Evolutionary conservation across 2,797 vertebrate genomes (phyloP).

Genomic region (Pterois miles): DNA sequence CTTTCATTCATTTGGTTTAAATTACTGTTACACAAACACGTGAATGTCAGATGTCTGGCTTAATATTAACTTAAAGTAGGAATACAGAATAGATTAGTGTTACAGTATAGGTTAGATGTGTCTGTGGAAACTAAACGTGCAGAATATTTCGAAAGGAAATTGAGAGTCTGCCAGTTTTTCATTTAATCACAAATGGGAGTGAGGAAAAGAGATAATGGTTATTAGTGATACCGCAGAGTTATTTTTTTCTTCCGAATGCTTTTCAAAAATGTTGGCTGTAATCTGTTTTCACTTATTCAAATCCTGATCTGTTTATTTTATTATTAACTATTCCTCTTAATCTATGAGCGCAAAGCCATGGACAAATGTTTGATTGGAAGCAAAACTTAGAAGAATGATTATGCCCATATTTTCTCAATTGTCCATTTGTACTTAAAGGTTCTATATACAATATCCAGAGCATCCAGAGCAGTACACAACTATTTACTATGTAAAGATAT

Average conservation of each 20-base stretch:
- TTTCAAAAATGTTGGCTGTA: background rate
- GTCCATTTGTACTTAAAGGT: background rate
- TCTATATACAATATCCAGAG: too few relatives aligned
- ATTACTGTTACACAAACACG: background rate
- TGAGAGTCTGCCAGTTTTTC: background rate
- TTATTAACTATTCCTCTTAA: background rate
- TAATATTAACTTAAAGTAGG: background rate
- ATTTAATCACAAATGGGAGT: background rate
- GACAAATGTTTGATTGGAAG: conserved; percentile 1
- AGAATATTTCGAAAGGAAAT: background rate
- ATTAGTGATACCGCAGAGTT: background rate
- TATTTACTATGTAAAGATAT: background rate
- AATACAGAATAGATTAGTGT: background rate
- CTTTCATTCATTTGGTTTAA: background rate
- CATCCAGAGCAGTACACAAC: too few relatives aligned
- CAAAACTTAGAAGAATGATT: background rate
- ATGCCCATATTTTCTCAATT: background rate
- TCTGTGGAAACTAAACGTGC: background rate
- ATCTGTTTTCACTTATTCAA: background rate
- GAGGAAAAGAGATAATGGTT: background rate
- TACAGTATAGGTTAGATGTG: background rate
- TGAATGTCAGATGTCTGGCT: background rate
- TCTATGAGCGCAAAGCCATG: background rate
- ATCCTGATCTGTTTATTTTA: conserved; percentile 18
- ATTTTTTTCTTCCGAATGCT: background rate